These are phyloP conservation scores for Himantopus leucocephalus DNA, from an alignment of 2,113 vertebrate species.

Conservation along the genomic window DNA sequence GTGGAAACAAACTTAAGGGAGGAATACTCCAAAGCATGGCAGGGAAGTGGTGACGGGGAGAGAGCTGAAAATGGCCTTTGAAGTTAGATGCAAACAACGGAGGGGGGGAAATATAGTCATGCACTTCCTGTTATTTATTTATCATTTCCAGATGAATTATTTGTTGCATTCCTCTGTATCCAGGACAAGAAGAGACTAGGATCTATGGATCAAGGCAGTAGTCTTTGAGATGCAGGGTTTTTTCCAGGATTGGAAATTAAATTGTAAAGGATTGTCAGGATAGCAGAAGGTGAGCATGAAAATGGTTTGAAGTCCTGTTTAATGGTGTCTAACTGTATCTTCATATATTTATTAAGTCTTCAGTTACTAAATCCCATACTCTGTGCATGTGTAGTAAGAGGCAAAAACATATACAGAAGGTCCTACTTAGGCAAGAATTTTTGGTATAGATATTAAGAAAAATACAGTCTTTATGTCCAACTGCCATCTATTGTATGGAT, in stretches of 20 bases:
- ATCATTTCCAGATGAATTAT: not conserved
- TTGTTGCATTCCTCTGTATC: not conserved
- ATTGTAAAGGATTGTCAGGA: not conserved
- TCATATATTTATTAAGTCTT: not conserved
- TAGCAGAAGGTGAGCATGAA: not conserved
- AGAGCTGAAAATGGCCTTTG: not conserved
- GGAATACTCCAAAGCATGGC: not conserved
- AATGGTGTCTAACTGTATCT: not conserved
- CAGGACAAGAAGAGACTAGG: not conserved
- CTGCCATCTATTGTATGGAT: not conserved
- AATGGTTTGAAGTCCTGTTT: not conserved
- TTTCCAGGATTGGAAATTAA: not conserved
- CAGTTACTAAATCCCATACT: not conserved
- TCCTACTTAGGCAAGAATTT: not conserved
- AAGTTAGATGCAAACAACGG: not conserved
- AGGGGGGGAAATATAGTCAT: too few species aligned
- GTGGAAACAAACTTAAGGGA: not conserved
- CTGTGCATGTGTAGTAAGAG: not conserved
- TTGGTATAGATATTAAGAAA: not conserved
- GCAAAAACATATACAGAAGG: not conserved
- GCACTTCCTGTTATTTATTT: not conserved
- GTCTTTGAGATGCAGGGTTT: not conserved
- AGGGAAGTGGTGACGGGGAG: not conserved
- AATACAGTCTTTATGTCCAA: not conserved
- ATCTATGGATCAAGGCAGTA: not conserved